phyloP scores from a whole-genome alignment of 2,888 invertebrate genomes.

The Augochlorella aurata region DNA sequence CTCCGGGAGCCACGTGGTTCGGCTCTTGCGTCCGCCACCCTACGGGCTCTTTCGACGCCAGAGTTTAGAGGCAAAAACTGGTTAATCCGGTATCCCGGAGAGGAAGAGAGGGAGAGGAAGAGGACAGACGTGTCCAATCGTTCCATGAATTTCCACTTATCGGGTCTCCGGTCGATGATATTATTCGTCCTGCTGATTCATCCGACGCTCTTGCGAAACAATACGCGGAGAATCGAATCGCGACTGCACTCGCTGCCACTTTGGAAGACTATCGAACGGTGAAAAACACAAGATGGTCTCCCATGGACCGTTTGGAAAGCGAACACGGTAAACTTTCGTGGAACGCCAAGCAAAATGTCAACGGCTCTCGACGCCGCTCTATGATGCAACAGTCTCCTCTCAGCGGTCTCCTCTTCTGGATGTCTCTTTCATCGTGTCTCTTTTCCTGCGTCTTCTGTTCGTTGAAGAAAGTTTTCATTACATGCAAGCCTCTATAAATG shows the following conservation, averaged over 20 bases:
- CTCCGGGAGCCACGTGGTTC: not conserved
- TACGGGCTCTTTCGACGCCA: conserved; percentile 24
- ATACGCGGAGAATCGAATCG: conserved; percentile 18
- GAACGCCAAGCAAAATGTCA: conserved; percentile 70
- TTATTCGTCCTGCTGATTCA: conserved; percentile 47
- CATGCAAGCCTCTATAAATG: not conserved
- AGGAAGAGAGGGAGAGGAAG: not conserved
- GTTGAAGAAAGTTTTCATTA: not conserved
- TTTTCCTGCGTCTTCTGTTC: conserved; percentile 24
- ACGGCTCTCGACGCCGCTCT: conserved; percentile 66
- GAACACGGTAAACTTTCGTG: conserved; percentile 66
- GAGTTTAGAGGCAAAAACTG: conserved; percentile 37
- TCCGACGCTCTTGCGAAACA: conserved; percentile 41
- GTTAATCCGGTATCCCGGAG: conserved; percentile 45
- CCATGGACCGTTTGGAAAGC: conserved; percentile 40
- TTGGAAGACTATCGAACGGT: conserved; percentile 27
- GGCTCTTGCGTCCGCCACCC: not conserved
- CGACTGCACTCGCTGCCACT: conserved; percentile 3
- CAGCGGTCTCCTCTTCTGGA: conserved; percentile 18
- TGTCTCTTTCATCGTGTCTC: conserved; percentile 35
- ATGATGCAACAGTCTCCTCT: conserved; percentile 67
- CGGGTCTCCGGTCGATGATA: conserved; percentile 32
- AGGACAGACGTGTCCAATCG: conserved; percentile 22
- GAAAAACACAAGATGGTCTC: conserved; percentile 52
- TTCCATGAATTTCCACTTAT: conserved; percentile 31